These are phyloP conservation scores for Trichomalopsis sarcophagae DNA, from an alignment of 1,140 invertebrate genomes.

Conservation along the genomic window DNA sequence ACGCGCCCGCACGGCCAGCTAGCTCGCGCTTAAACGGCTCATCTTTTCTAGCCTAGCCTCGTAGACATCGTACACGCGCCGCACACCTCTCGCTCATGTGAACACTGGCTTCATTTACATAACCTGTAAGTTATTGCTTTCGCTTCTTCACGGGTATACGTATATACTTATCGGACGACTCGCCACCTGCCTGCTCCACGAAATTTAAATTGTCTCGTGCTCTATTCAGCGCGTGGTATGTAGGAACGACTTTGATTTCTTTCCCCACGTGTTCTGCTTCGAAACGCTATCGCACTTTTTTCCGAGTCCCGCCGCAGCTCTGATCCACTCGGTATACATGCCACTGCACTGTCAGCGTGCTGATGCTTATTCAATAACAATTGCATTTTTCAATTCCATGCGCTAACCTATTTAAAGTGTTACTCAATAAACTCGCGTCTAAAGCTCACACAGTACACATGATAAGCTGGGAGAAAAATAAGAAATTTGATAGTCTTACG, in stretches of 20 bases:
- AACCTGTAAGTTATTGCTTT: constrained; percentile 35
- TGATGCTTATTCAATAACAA: background rate
- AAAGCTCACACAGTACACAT: background rate
- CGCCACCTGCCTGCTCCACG: background rate
- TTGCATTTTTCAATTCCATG: background rate
- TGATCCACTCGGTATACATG: no score
- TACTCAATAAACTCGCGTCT: background rate
- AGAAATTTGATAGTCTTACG: constrained; percentile 31
- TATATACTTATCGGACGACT: background rate
- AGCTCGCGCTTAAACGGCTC: background rate
- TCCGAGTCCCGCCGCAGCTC: background rate
- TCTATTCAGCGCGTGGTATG: background rate
- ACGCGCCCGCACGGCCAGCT: background rate
- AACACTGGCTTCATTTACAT: constrained; percentile 38
- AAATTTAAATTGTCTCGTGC: background rate
- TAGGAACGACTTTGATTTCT: background rate
- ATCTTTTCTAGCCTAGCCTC: constrained; percentile 11
- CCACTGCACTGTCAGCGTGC: background rate
- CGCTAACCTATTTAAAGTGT: background rate
- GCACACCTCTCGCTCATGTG: background rate
- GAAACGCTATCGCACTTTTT: background rate
- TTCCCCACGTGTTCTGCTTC: background rate
- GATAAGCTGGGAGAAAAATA: constrained; percentile 3
- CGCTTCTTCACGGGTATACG: background rate
- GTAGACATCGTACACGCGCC: background rate